phyloP scores from a whole-genome alignment of 1,140 invertebrate species.

The Holotrichia oblita region DNA sequence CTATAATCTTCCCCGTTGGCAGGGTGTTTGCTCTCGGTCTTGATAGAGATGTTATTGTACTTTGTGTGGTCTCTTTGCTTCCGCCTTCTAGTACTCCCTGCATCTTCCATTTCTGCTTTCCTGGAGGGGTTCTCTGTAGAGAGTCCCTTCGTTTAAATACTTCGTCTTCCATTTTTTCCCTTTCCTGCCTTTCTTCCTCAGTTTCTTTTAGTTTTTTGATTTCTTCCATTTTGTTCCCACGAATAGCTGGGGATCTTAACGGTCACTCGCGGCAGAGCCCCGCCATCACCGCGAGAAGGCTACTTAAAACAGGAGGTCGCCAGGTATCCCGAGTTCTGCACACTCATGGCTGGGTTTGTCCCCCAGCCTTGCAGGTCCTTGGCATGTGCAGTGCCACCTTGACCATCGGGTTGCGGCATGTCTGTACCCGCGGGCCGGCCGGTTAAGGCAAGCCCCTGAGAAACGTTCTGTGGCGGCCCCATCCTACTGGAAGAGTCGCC shows the following conservation, averaged over 20 bases:
- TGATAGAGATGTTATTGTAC: neutral
- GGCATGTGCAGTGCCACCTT: neutral
- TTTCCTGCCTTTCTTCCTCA: neutral
- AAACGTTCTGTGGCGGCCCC: neutral
- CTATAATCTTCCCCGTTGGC: neutral
- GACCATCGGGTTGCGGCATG: neutral
- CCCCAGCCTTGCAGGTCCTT: neutral
- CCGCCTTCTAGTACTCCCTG: neutral
- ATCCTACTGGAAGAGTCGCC: neutral
- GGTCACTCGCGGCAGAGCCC: neutral
- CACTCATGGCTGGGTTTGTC: neutral
- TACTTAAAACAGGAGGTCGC: neutral
- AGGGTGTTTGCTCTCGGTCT: neutral
- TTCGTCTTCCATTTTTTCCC: neutral
- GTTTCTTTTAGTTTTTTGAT: neutral
- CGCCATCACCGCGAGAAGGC: neutral
- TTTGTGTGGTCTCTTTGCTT: neutral
- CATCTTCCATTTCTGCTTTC: neutral
- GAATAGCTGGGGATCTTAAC: neutral
- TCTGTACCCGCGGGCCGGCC: neutral
- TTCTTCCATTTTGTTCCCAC: neutral
- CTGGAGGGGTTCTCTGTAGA: neutral
- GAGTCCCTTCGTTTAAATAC: neutral
- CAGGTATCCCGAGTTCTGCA: neutral
- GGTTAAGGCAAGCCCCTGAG: neutral